Percentiles rank a stretch among this genome's conserved stretches.
Conservation (phyloP, 2,113 vertebrate species). For the Passer domesticus region DNA sequence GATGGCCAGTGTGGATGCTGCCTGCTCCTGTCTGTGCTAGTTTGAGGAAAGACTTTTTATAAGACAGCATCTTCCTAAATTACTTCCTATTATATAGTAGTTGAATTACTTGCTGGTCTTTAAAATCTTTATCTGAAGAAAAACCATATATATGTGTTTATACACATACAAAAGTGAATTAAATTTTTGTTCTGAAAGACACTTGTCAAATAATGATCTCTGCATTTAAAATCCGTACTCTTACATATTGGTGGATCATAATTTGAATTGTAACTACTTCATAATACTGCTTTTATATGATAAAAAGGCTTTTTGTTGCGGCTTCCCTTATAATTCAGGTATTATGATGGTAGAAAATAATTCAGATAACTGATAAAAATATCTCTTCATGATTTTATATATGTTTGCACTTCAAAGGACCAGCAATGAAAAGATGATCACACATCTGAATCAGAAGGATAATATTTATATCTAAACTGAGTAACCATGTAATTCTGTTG, state of each 20-base stretch:
- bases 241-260: not conserved
- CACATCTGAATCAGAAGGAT: slow-evolving; percentile 35
- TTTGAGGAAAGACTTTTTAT: not conserved
- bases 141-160: not conserved
- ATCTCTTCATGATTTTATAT: not conserved
- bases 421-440: not conserved
- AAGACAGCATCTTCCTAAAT: not conserved
- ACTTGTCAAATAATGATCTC: not conserved
- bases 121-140: not conserved
- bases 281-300: not conserved
- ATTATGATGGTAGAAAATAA: not conserved
- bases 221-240: not conserved
- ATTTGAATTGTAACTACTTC: not conserved
- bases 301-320: not conserved
- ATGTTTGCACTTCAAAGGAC: not conserved
- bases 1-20: not conserved
- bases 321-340: not conserved
- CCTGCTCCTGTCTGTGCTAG: not conserved
- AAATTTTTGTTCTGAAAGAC: not conserved
- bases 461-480: slow-evolving; percentile 38
- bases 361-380: slow-evolving; percentile 16
- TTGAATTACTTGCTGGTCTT: not conserved
- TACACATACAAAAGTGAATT: not conserved
- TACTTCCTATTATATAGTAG: not conserved
- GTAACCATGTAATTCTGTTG: not conserved